phyloP scores from a whole-genome alignment of 1,140 invertebrate genomes.

The Andrena cerasifolii region DNA sequence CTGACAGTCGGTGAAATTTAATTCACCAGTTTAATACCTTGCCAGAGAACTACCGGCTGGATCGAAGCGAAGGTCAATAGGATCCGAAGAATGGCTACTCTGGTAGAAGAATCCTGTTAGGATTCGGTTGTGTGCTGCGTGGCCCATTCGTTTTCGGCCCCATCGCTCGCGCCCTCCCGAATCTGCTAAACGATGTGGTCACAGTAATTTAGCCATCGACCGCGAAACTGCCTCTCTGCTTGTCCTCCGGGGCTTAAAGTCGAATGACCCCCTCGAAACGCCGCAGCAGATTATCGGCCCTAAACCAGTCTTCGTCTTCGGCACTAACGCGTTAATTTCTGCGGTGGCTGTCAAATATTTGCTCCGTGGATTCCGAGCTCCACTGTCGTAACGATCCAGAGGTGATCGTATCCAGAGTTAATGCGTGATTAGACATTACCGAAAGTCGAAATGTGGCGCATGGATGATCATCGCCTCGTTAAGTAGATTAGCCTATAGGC shows the following conservation, averaged over 20 bases:
- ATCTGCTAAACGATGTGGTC: constrained; percentile 43
- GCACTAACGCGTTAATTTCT: not conserved
- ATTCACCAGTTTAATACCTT: no score
- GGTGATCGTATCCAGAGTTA: not conserved
- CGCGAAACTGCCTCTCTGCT: constrained; percentile 8
- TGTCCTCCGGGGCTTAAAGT: constrained; percentile 6
- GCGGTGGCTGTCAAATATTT: constrained; percentile 21
- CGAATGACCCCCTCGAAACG: constrained; percentile 6
- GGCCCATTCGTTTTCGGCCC: constrained; percentile 4
- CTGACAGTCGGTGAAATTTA: no score
- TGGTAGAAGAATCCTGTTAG: constrained; percentile 22
- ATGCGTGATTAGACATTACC: not conserved
- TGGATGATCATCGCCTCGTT: constrained; percentile 34
- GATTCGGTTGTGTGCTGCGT: constrained; percentile 16
- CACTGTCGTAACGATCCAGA: not conserved
- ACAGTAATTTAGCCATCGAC: constrained; percentile 43
- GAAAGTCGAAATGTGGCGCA: not conserved
- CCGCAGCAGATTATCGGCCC: not conserved
- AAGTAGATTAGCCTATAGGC: constrained; percentile 23
- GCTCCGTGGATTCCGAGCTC: not conserved
- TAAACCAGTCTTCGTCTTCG: not conserved
- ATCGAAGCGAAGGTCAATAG: not conserved
- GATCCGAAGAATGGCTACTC: not conserved
- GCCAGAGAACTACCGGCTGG: no score
- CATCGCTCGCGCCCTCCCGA: constrained; percentile 14